Base-by-base conservation (phyloP, 2,888 invertebrate genomes). In the Proisotoma minuta region DNA sequence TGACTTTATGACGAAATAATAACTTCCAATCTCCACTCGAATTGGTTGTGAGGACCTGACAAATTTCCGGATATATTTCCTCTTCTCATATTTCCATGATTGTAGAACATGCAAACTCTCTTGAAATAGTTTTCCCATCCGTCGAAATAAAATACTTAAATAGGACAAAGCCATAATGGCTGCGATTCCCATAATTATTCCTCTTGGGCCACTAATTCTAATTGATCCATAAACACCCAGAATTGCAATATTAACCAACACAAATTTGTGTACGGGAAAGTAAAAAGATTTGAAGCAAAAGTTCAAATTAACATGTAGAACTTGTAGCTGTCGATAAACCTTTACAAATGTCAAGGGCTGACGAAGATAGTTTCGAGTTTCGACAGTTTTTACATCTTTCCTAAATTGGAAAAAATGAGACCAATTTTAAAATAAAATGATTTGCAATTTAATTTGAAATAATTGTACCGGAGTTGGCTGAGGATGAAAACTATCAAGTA, bases 191-290 rank as follows among this genome's bases (percentile, higher is more conserved):
- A 64, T 61, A 8, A 58, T 28, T n/a, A 53, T 28, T 8, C 58
- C 60, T 40, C 57, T 22, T 1, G 60, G 58, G 2, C 64, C 64
- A 12, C 12, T 52, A 8, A 64, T 22, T 43, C 39, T 53, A 2
- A 64, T 40, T 18, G 60, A 39, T 0, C 64, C 64, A 24, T 58
- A 64, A n/a, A 50, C 43, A 4, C 57, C 58, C 15, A 49, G 20
- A 0, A 34, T 29, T n/a, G 60, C 29, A 1, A 57, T 39, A 4
- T 15, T 15, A 20, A 39, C 39, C 8, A 20, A 24, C 0, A 47
- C 3, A 8, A 22, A 26, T n/a, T 60, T 57, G 20, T 57, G 53
- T 8, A 28, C 26, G 2, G 63, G 63, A 12, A 53, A 20, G 12
- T 48, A 27, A 15, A 50, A 51, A 1, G 22, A 20, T 15, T 34